Percentiles rank a stretch among this genome's conserved stretches.
Conservation (phyloP, 1,140 invertebrate genomes). For the Mesaphorura yosii region DNA sequence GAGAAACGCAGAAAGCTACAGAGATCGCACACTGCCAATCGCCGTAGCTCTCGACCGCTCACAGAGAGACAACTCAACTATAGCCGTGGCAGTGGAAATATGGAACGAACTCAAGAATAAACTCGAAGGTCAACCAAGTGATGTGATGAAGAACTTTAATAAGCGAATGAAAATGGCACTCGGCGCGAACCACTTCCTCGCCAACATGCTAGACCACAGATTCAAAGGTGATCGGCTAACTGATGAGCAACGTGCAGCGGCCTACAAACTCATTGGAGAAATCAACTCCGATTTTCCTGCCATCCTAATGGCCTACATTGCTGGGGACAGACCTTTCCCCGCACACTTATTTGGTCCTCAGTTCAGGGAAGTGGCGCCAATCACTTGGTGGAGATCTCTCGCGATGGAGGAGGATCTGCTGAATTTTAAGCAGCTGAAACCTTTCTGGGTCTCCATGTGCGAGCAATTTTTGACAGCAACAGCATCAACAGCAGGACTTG, state of each 20-base stretch:
- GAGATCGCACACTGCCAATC: not conserved
- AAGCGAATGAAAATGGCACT: not conserved
- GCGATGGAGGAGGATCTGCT: not conserved
- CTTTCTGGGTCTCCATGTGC: not conserved
- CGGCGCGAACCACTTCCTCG: not conserved
- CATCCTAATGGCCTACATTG: not conserved
- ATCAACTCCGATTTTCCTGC: not conserved
- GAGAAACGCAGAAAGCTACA: not conserved
- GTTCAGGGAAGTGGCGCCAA: not conserved
- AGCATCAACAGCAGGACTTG: constrained; percentile 22
- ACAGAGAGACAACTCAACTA: not conserved
- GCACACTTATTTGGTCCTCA: not conserved
- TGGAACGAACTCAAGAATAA: not conserved
- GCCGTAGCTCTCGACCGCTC: not conserved
- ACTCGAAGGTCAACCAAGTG: not conserved
- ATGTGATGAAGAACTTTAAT: not conserved
- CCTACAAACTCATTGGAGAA: not conserved
- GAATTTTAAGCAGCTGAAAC: not conserved
- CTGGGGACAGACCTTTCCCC: not conserved
- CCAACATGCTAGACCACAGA: not conserved
- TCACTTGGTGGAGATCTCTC: not conserved
- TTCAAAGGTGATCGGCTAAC: not conserved
- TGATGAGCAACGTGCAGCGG: not conserved
- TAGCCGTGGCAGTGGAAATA: constrained; percentile 1
- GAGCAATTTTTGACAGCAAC: constrained; percentile 13